phyloP scores from a whole-genome alignment of 2,888 invertebrate genomes.

The Creontiades dilutus region DNA sequence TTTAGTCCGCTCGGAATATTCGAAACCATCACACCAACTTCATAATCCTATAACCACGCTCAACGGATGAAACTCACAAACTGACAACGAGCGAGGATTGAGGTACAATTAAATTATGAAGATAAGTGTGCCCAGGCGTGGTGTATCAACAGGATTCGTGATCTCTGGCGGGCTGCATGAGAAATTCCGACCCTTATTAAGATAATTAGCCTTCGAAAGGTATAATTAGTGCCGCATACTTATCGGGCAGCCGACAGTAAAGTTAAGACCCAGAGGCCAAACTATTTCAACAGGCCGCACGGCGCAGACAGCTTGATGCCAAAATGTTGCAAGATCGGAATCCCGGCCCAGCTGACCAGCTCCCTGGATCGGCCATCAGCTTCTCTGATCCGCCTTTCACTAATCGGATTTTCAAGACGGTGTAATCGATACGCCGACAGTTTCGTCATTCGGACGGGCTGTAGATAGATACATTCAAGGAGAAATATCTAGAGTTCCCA shows the following conservation, averaged over 20 bases:
- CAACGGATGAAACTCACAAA: no score
- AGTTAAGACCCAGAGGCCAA: neutral
- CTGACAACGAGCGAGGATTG: no score
- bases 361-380: neutral
- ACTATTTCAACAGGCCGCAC: neutral
- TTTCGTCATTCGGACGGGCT: no score
- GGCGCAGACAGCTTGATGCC: conserved; percentile 30
- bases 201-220: conserved; percentile 5
- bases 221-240: neutral
- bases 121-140: no score
- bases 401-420: neutral
- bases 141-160: neutral
- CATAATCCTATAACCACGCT: no score
- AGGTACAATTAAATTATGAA: no score
- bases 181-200: conserved; percentile 1
- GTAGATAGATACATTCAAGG: no score
- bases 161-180: neutral
- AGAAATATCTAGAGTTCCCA: no score
- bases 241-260: conserved; percentile 12
- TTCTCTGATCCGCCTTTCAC: neutral
- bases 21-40: no score
- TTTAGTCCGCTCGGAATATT: no score
- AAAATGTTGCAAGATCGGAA: conserved; percentile 22
- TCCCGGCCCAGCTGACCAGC: neutral
- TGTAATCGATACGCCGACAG: no score